phyloP scores from a whole-genome alignment of 2,888 invertebrate species.

The Orchestes rusci region DNA sequence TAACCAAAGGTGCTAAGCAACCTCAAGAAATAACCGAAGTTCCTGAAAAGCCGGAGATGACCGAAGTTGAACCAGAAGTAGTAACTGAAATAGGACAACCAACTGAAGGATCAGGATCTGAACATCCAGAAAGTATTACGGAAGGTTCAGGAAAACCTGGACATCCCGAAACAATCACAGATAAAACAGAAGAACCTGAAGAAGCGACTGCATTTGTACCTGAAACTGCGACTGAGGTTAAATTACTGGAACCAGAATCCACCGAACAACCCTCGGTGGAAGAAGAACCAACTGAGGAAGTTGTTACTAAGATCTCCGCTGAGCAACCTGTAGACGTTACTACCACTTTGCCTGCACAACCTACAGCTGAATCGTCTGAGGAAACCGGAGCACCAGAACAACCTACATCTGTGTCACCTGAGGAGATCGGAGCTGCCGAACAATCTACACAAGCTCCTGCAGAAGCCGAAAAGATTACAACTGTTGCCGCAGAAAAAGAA shows the following conservation, averaged over 20 bases:
- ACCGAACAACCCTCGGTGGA: neutral
- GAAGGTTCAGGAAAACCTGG: no score
- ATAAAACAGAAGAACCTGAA: neutral
- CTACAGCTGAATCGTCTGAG: neutral
- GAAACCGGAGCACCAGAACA: neutral
- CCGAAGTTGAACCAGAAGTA: constrained; percentile 3
- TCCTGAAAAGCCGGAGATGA: neutral
- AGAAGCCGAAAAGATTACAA: neutral
- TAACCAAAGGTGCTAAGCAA: neutral
- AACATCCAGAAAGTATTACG: no score
- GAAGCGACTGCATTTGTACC: neutral
- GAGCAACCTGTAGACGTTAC: no score
- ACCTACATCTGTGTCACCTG: neutral
- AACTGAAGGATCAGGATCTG: neutral
- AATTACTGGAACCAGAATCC: neutral
- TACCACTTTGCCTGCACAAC: neutral
- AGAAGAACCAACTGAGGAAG: neutral
- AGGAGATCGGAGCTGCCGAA: neutral
- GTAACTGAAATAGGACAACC: no score
- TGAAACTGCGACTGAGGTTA: neutral
- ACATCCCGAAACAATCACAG: no score
- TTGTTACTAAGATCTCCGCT: no score
- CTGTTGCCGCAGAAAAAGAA: neutral
- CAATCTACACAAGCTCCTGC: neutral
- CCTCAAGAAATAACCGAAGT: constrained; percentile 2